Base-by-base conservation (phyloP, 53 echinoderm and acorn worm genomes). In the Holothuria leucospilota region DNA sequence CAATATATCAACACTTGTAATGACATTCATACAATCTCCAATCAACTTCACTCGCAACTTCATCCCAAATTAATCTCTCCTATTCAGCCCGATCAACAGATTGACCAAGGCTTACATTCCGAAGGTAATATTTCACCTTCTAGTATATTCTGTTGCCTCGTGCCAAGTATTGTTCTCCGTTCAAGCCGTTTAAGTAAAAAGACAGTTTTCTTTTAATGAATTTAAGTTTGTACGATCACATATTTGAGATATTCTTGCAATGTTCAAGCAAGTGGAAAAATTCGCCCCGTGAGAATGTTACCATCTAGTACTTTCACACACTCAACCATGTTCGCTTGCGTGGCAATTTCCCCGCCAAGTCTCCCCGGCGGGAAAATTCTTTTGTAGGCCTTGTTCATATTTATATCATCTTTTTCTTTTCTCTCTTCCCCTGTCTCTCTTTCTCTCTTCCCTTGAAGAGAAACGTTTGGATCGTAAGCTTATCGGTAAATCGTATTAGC, bases 391-490 rank as follows among this genome's bases (percentile, higher is more conserved):
- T 56, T 56, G 18, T 56, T 56, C 56, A 56, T 18, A 56, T 75
- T 20, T 38, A 40, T 75, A 49, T 49, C 49, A 75, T 75, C 52
- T 75, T 68, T 68, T 34, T 27, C 16, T 28, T 68, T 28, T 68
- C n/a, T 68, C 34, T 68, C 68, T 75, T 49, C 28, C 46, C 13
- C 34, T 49, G 13, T 75, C 39, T 39, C 72, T 75, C 52, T 26
- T 13, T 21, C 41, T 75, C 52, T 46, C n/a, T 51, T 42, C n/a
- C n/a, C 25, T 24, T 20, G 21, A 75, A 56, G 56, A 56, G 56
- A 18, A 75, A 75, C 52, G 75, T 75, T 75, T 75, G 51, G 10
- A 51, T 75, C 75, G 75, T 75, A 75, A 27, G 75, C 75, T 75
- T 75, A 75, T 26, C 51, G 75, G 75, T 23, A 52, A 75, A 75